Base-by-base conservation (phyloP, 2,113 vertebrate genomes). In the Erinaceus europaeus region DNA sequence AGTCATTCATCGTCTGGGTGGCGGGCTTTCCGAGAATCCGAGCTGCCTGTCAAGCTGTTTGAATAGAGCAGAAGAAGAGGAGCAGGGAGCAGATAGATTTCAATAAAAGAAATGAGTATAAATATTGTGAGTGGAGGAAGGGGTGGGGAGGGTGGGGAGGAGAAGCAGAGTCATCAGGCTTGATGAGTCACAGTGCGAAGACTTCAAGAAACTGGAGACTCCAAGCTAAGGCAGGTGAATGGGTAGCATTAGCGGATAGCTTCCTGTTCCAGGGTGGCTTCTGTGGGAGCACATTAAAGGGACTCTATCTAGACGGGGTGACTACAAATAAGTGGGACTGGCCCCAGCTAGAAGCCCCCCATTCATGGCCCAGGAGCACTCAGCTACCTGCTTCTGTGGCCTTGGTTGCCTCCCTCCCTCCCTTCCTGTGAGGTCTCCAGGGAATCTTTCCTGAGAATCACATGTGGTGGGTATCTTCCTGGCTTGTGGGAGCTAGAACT, bases 61-160 rank as follows among this genome's bases (percentile, higher is more conserved):
- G 95, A 97, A 96, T 90, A 96, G 96, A 96, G 95, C 62, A 90
- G n/a, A n/a, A n/a, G n/a, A n/a, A n/a, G n/a, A n/a, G n/a, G n/a
- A n/a, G n/a, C n/a, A n/a, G n/a, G 93, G 92, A 93, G 93, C 94
- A 87, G 96, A 90, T 92, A 96, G 95, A 96, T 97, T 97, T 97
- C 96, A 97, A 93, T 96, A 96, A 96, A 95, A 95, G 95, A 96
- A 97, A 97, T 95, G 93, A 96, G 93, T 96, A 93, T 96, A 97
- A 97, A 97, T 97, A 97, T 98, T 97, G 95, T 97, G 97, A 97
- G 94, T 53, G 4, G 77, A 96, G 94, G 96, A 95, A 94, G 95
- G 96, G n/a, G n/a, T n/a, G n/a, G n/a, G n/a, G n/a, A n/a, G n/a
- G n/a, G n/a, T n/a, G n/a, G n/a, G n/a, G n/a, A n/a, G 96, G 96